These are phyloP conservation scores for Pseudolycoriella hygida DNA, from an alignment of 2,888 invertebrate genomes.

Conservation along the genomic window DNA sequence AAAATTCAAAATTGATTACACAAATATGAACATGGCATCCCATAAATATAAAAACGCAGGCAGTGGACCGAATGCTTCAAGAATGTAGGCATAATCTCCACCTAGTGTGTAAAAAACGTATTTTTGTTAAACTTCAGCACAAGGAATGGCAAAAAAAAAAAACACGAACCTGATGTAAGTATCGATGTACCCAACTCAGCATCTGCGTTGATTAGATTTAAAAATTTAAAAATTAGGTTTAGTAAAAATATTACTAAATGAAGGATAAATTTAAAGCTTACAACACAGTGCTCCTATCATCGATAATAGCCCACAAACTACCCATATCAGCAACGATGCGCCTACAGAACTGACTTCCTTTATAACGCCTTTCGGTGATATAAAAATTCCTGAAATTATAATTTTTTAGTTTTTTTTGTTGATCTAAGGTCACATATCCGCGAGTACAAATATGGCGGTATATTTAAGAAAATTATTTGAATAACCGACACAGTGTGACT, in stretches of 20 bases:
- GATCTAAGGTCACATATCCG: background rate
- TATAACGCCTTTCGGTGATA: constrained; percentile 88
- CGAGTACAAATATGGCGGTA: background rate
- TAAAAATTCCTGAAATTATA: constrained; percentile 62
- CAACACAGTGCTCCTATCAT: constrained; percentile 87
- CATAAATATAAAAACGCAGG: constrained; percentile 90
- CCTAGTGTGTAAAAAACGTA: too few relatives aligned
- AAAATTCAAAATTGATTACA: constrained; percentile 38
- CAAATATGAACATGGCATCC: constrained; percentile 94
- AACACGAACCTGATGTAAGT: constrained; percentile 45
- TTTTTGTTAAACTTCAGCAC: too few relatives aligned
- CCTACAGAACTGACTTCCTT: constrained; percentile 81
- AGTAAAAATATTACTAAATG: too few relatives aligned
- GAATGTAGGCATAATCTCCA: constrained; percentile 93
- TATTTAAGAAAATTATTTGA: background rate
- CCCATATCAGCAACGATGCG: constrained; percentile 74
- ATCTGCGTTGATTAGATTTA: constrained; percentile 23
- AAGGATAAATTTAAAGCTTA: too few relatives aligned
- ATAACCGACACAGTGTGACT: too few relatives aligned
- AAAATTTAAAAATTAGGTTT: too few relatives aligned
- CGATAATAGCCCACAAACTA: constrained; percentile 70
- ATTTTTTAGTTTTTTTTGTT: background rate
- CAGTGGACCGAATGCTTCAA: constrained; percentile 77
- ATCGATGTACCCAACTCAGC: constrained; percentile 75
- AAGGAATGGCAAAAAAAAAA: too few relatives aligned